phyloP scores from a whole-genome alignment of 1,140 invertebrate species.

The Ceratoteleas bidentatus region DNA sequence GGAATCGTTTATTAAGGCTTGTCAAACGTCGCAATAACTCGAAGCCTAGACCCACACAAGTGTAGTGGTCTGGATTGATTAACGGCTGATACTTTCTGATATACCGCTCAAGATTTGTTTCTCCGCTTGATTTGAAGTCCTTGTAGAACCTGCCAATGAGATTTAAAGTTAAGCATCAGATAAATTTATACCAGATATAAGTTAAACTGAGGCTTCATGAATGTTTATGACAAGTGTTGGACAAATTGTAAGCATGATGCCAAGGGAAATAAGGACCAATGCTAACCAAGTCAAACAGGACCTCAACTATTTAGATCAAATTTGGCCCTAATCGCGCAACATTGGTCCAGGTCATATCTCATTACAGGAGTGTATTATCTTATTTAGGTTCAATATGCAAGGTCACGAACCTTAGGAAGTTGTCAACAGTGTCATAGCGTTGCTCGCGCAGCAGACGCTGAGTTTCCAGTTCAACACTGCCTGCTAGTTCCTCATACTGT shows the following conservation, averaged over 20 bases:
- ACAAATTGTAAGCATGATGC: too few relatives aligned
- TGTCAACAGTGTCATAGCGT: constrained; percentile 93
- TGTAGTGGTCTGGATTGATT: constrained; percentile 89
- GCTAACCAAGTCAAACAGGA: too few relatives aligned
- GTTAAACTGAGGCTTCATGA: too few relatives aligned
- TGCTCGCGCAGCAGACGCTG: constrained; percentile 89
- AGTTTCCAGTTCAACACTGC: constrained; percentile 87
- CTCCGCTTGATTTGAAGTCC: constrained; percentile 85
- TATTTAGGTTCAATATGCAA: too few relatives aligned
- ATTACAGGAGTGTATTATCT: too few relatives aligned
- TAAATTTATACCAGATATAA: too few relatives aligned
- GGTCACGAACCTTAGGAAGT: constrained; percentile 84
- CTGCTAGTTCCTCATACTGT: constrained; percentile 90
- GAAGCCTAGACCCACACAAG: constrained; percentile 92
- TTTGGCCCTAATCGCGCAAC: too few relatives aligned
- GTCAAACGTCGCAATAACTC: constrained; percentile 86
- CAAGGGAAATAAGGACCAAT: too few relatives aligned
- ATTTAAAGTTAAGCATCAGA: too few relatives aligned
- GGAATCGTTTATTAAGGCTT: constrained; percentile 83
- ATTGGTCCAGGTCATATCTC: too few relatives aligned
- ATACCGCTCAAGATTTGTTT: constrained; percentile 85
- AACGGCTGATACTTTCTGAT: constrained; percentile 88
- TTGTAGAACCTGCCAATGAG: constrained; percentile 85
- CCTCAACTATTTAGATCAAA: too few relatives aligned
- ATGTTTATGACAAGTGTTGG: too few relatives aligned